Conservation (phyloP, 2,888 invertebrate genomes). For the Rhopalosiphum nymphaeae region DNA sequence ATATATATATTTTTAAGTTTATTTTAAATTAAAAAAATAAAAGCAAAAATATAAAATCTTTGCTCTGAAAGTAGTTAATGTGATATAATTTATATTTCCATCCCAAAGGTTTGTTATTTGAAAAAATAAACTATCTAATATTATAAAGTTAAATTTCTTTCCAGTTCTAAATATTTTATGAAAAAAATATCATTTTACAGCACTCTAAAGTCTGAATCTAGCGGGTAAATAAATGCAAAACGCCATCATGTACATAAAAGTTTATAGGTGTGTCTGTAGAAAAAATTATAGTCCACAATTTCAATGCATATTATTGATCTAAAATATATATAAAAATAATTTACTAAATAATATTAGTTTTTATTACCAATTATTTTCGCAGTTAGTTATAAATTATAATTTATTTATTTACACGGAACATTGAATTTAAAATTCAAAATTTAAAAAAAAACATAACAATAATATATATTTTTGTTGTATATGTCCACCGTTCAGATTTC, state of each 20-base stretch:
- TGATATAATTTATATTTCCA: neutral
- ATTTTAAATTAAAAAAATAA: neutral
- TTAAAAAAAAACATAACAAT: neutral
- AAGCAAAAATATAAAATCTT: neutral
- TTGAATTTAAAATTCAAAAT: neutral
- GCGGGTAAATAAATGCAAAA: neutral
- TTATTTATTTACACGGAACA: neutral
- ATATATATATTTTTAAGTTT: no score
- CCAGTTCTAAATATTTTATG: neutral
- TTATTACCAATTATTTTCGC: neutral
- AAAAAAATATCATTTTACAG: neutral
- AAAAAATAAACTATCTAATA: neutral
- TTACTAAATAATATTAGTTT: neutral
- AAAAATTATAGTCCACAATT: neutral
- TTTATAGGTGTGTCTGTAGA: neutral
- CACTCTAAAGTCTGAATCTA: neutral
- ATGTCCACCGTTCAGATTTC: neutral
- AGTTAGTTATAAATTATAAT: neutral
- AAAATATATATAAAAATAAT: neutral
- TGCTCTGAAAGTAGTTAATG: neutral
- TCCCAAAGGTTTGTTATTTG: neutral
- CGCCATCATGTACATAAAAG: neutral
- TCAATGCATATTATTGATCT: neutral
- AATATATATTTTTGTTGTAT: neutral
- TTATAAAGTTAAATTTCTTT: neutral